Conservation (phyloP, 2,797 vertebrate species). For the Darevskia mixta region DNA sequence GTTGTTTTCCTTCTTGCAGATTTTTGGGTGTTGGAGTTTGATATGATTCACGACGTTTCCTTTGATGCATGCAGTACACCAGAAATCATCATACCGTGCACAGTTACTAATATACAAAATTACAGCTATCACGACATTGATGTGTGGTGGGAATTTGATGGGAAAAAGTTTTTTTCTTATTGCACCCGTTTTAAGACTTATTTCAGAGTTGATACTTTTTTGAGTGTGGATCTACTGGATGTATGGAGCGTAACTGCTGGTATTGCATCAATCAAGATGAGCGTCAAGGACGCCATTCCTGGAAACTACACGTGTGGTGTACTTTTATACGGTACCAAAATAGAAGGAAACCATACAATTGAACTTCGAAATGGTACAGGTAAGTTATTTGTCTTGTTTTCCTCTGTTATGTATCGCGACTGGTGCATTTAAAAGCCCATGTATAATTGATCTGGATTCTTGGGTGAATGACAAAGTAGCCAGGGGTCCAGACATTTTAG, state of each 20-base stretch:
- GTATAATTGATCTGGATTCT: background rate
- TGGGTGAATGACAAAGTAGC: background rate
- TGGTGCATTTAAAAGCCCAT: background rate
- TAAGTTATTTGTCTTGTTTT: conserved; percentile 60
- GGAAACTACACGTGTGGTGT: conserved; percentile 82
- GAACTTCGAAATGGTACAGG: conserved; percentile 64
- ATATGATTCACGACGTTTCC: conserved; percentile 45
- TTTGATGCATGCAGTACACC: conserved; percentile 66
- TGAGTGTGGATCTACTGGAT: conserved; percentile 55
- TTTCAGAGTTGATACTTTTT: accelerated
- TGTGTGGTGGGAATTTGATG: conserved; percentile 72
- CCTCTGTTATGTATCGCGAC: background rate
- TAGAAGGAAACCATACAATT: conserved; percentile 71
- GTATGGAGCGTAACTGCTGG: conserved; percentile 49
- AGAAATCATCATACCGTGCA: conserved; percentile 74
- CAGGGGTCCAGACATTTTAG: background rate
- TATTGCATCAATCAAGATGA: conserved; percentile 70
- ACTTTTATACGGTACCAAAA: no score
- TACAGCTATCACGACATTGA: conserved; percentile 37
- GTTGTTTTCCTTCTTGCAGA: conserved; percentile 60
- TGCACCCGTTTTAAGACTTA: background rate
- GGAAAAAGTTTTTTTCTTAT: conserved; percentile 61
- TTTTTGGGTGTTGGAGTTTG: conserved; percentile 72
- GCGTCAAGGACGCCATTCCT: conserved; percentile 16
- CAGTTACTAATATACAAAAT: conserved; percentile 62